Base-by-base conservation (phyloP, 1,140 invertebrate genomes). In the Macrobrachium nipponense region DNA sequence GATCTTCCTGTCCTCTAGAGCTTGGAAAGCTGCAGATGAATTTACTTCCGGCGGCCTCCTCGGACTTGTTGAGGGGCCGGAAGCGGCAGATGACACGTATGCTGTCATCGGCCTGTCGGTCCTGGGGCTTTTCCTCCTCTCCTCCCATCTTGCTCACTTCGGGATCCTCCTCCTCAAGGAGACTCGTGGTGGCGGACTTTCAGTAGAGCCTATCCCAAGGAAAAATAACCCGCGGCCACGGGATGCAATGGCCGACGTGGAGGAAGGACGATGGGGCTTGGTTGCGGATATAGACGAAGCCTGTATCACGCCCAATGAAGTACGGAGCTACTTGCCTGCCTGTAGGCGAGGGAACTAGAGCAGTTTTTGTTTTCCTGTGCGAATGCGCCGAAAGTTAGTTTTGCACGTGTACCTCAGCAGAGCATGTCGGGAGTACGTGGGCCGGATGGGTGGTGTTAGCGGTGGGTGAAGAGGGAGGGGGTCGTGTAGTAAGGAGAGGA, bases 21-120 rank as follows among this genome's bases (percentile, higher is more conserved):
- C 95, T 94, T 82, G 97, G 97, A 93, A 99, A 99, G 93, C 99
- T 99, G 87, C 98, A 96, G 90, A 99, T 94, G 92, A 99, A 99
- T 93, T 98, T 98, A 58, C 97, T 98, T 87, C 98, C 98, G 93
- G 98, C 97, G 92, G 96, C 97, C 93, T 99, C 98, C 93, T 99
- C 98, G 72, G 96, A 96, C 91, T 98, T 96, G 92, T 99, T 99
- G 73, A 99, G 94, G 89, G 98, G 98, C 90, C 98, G 94, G 93
- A 99, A 98, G 92, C 98, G 96, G 93, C 89, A 89, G 68, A 89
- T 89, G 59, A 89, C 88, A 36, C 88, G 73, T 82, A 89, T 89
- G 88, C 88, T 89, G 88, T 87, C 88, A 62, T 89, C 88, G 51
- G 68, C 81, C 82, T 83, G 82, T 15, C 61, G 61, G 27, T 44